phyloP scores from a whole-genome alignment of 2,113 vertebrate species.

The Vidua macroura region DNA sequence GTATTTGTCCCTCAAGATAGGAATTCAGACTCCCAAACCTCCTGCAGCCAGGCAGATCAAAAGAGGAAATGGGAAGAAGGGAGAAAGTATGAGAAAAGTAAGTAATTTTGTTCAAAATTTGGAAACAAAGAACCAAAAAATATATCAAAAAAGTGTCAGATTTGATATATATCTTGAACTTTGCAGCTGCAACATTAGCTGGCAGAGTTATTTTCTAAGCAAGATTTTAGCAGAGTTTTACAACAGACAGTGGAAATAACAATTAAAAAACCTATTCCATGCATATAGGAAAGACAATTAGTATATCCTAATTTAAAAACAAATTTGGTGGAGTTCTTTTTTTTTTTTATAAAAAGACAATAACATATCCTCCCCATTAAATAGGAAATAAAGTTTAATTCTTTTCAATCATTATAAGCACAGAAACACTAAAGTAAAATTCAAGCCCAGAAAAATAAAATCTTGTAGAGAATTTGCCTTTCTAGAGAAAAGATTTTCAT shows the following conservation, averaged over 20 bases:
- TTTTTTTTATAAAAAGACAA: not conserved
- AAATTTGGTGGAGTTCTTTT: not conserved
- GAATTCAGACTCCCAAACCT: not conserved
- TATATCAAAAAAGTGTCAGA: not conserved
- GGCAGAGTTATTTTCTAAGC: not conserved
- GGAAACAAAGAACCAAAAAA: not conserved
- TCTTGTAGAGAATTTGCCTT: not conserved
- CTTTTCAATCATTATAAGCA: not conserved
- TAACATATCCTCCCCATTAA: not conserved
- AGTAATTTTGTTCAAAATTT: not conserved
- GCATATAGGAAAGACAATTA: not conserved
- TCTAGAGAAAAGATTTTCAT: not conserved
- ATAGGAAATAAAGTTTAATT: not conserved
- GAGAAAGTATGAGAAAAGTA: not conserved
- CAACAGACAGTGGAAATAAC: not conserved
- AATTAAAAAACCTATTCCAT: not conserved
- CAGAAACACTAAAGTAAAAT: not conserved
- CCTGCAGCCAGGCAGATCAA: not conserved
- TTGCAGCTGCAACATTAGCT: not conserved
- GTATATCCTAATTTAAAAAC: not conserved
- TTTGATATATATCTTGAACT: not conserved
- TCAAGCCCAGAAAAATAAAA: not conserved
- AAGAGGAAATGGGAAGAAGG: not conserved
- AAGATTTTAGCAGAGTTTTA: not conserved
- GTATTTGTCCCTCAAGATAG: not conserved